phyloP scores from a whole-genome alignment of 2,888 invertebrate genomes.

The Agonopterix alstromeriana region DNA sequence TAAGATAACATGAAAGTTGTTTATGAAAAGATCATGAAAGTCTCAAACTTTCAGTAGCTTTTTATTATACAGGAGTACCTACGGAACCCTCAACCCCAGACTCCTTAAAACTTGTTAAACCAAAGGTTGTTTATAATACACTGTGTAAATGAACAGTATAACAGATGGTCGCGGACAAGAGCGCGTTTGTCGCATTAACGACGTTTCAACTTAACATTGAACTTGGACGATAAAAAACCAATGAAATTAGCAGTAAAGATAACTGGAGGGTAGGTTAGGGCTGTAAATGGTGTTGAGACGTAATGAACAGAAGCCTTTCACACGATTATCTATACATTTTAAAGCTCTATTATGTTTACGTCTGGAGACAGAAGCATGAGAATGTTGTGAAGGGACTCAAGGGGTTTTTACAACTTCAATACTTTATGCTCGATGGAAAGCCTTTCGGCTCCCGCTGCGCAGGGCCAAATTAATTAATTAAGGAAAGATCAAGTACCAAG shows the following conservation, averaged over 20 bases:
- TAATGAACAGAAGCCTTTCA: conserved; percentile 10
- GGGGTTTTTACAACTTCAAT: no score
- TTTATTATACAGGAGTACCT: no score
- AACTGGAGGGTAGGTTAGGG: conserved; percentile 57
- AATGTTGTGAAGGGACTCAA: no score
- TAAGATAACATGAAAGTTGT: no score
- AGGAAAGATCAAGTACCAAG: no score
- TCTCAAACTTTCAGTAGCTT: no score
- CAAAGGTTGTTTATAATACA: conserved; percentile 49
- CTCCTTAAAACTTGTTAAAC: conserved; percentile 17
- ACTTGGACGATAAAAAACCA: conserved; percentile 61
- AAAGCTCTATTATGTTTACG: neutral
- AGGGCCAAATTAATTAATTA: no score
- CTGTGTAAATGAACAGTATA: conserved; percentile 36
- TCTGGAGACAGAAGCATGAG: no score
- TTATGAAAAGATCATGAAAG: no score
- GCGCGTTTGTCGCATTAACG: conserved; percentile 45
- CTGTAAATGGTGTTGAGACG: conserved; percentile 19
- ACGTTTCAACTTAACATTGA: conserved; percentile 17
- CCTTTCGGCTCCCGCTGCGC: no score
- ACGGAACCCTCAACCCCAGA: neutral
- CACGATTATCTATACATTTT: neutral
- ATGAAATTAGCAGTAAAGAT: conserved; percentile 71
- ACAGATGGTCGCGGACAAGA: conserved; percentile 54
- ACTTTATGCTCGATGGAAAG: no score